Conservation (phyloP, 2,888 invertebrate species). For the Tipula vernalis region DNA sequence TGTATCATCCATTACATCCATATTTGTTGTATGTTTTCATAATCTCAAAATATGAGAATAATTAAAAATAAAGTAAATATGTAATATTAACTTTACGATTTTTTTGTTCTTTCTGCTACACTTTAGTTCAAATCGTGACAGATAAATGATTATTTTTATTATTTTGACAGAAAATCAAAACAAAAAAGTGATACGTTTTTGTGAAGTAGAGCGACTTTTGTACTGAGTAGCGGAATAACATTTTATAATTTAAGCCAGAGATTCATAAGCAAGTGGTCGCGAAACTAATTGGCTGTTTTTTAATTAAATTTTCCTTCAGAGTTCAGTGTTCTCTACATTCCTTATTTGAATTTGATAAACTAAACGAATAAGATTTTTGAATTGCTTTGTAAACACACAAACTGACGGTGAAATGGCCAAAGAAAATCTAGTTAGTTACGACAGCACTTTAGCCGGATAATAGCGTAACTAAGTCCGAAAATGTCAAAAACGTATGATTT, state of each 20-base stretch:
- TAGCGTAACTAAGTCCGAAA: background rate
- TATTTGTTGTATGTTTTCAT: constrained; percentile 22
- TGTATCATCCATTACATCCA: constrained; percentile 66
- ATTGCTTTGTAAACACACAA: no score
- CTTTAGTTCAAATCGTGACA: background rate
- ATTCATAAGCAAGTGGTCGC: background rate
- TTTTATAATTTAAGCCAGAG: background rate
- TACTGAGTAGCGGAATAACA: background rate
- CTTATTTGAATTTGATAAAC: no score
- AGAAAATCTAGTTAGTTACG: no score
- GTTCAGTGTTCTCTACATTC: no score
- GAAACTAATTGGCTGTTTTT: background rate
- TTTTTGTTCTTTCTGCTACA: background rate
- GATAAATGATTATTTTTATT: background rate
- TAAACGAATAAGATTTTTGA: no score
- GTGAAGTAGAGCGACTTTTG: background rate
- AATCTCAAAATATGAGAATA: background rate
- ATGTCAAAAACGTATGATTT: background rate
- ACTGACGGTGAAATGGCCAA: no score
- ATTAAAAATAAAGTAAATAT: background rate
- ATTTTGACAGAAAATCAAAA: background rate
- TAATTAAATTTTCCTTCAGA: no score
- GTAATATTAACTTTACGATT: background rate
- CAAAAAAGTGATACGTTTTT: background rate
- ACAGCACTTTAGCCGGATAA: background rate